phyloP scores from a whole-genome alignment of 2,113 vertebrate genomes.

The Laterallus jamaicensis region DNA sequence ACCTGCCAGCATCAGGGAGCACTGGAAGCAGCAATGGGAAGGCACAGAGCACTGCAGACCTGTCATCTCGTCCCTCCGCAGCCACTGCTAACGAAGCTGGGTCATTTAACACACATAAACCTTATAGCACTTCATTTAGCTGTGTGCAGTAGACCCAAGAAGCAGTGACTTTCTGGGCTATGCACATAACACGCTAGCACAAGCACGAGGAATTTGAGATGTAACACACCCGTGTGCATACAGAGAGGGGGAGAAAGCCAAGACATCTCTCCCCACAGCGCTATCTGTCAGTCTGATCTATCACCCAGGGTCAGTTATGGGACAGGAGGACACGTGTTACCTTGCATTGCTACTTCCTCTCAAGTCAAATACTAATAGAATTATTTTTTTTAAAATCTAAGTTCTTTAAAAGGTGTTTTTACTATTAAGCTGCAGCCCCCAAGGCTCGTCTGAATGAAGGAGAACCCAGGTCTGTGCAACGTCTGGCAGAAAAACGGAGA shows the following conservation, averaged over 20 bases:
- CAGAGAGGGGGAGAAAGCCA: neutral
- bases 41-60: neutral
- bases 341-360: neutral
- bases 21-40: neutral
- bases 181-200: fast-evolving
- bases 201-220: fast-evolving
- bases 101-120: fast-evolving
- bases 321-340: neutral
- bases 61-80: neutral
- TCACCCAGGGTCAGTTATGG: neutral
- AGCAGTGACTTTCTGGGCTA: too few relatives aligned
- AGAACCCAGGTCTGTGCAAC: neutral
- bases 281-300: fast-evolving
- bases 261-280: neutral
- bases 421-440: neutral
- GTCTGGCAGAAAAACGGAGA: constrained; percentile 15
- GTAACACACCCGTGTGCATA: fast-evolving
- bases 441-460: neutral
- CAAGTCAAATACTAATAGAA: neutral
- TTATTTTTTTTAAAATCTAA: fast-evolving
- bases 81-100: fast-evolving
- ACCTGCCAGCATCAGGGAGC: fast-evolving
- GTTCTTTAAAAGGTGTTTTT: fast-evolving
- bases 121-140: fast-evolving
- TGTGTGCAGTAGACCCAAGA: neutral